A percentile compares a stretch with the other conserved stretches of the same genome.
These are phyloP conservation scores for Tachina lurida DNA, from an alignment of 2,888 invertebrate species.

Conservation along the genomic window DNA sequence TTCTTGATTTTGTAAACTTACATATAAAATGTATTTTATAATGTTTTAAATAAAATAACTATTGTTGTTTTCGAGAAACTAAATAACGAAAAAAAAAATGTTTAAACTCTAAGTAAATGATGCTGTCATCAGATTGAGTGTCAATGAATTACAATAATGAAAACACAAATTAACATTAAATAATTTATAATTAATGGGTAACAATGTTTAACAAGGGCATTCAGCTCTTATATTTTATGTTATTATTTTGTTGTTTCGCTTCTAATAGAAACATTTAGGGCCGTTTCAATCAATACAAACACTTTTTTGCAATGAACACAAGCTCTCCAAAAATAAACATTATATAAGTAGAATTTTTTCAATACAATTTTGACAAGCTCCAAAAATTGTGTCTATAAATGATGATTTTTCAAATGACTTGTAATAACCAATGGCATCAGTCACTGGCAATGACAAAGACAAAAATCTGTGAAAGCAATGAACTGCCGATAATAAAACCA, in stretches of 20 bases:
- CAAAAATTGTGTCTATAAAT: constrained; percentile 25
- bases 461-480: constrained; percentile 15
- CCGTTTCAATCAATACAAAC: too few relatives aligned
- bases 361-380: background rate
- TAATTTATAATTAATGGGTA: constrained; percentile 10
- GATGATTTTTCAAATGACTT: constrained; percentile 43
- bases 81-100: background rate
- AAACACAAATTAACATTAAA: background rate
- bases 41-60: background rate
- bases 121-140: constrained; percentile 24
- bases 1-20: constrained; percentile 29
- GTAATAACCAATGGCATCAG: constrained; percentile 28
- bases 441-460: constrained; percentile 60
- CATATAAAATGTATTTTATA: background rate
- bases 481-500: constrained; percentile 19
- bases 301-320: too few relatives aligned
- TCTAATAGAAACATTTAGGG: too few relatives aligned
- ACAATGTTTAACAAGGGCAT: background rate
- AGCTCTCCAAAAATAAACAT: too few relatives aligned
- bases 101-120: constrained; percentile 17
- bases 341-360: background rate
- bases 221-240: too few relatives aligned
- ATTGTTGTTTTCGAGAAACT: background rate
- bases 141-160: constrained; percentile 18
- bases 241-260: too few relatives aligned